Evolutionary conservation across 2,888 invertebrate species (phyloP), one percentile per base, ranked within the genome.

Genomic region (Cephus runcator): DNA sequence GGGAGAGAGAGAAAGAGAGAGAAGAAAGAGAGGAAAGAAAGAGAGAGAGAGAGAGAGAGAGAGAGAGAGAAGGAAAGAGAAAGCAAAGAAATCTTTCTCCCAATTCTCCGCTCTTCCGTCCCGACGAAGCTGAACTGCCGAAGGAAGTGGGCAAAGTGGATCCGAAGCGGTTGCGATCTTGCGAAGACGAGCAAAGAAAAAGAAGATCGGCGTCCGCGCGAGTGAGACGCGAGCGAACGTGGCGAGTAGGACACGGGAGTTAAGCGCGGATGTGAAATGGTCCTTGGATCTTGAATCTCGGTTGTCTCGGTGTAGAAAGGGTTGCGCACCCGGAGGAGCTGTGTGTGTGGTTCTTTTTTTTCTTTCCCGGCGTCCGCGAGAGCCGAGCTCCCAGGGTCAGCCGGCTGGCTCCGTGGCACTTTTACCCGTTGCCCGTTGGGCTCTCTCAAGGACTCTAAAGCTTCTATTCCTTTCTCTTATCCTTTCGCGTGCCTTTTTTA

Each of bases 381-480:
- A 71, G 71, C 71, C 79, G 81, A 82, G 81, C 84, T 85, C 75
- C 90, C 90, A 90, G 90, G 90, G 90, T 90, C 90, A 90, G 90
- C 90, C 90, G 90, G 90, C 90, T 90, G 88, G 89, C 89, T 88
- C 87, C 87, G 87, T 84, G 85, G 87, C 89, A 90, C 90, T 90
- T 90, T 90, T 90, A 90, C 90, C 88, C 88, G 88, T 88, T 87
- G 87, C 90, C 88, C 88, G 88, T 88, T 87, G 87, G 87, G 83
- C 86, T 86, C 88, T 88, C 90, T 90, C 90, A 90, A 90, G 90
- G 90, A 90, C 90, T 90, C 88, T 56, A 87, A 86, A 87, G 87
- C 90, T 90, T 88, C 88, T 91, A 89, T 90, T 90, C 91, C 90
- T 91, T 91, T 90, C 90, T 91, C 90, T 91, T 91, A 90, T 91